Percentiles rank a stretch among this genome's conserved stretches.
phyloP scores from a whole-genome alignment of 2,113 vertebrate genomes.

The Calypte anna region DNA sequence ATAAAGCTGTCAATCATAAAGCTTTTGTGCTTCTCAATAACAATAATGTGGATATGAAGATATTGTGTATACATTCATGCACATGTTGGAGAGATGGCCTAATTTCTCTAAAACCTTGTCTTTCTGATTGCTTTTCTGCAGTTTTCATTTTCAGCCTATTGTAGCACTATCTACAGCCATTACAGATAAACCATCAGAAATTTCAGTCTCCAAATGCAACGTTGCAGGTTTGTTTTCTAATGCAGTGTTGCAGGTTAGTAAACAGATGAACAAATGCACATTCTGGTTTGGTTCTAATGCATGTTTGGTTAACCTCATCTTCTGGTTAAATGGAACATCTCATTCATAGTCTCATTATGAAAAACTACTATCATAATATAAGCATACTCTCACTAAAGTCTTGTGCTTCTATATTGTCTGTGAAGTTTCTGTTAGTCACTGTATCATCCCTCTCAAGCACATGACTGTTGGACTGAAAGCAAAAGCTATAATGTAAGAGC shows the following conservation, averaged over 20 bases:
- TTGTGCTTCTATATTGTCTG: background rate
- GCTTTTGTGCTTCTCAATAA: background rate
- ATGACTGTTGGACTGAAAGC: background rate
- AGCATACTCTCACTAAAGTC: background rate
- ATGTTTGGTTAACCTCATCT: background rate
- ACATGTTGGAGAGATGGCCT: background rate
- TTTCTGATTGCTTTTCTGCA: background rate
- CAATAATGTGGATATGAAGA: background rate
- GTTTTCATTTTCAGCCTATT: background rate
- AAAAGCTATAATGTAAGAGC: background rate
- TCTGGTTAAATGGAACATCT: background rate
- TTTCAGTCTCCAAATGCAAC: background rate
- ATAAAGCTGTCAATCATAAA: fast-evolving
- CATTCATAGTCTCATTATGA: background rate
- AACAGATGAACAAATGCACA: background rate
- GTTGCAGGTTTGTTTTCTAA: background rate
- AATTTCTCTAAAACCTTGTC: background rate
- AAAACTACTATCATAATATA: background rate
- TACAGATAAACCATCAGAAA: background rate
- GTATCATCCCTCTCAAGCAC: background rate
- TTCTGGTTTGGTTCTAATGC: background rate
- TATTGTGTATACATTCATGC: background rate
- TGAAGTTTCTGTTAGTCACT: background rate
- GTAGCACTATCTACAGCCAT: background rate
- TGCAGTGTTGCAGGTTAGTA: background rate